phyloP scores from a whole-genome alignment of 2,888 invertebrate genomes.

The Dynastes tityus region DNA sequence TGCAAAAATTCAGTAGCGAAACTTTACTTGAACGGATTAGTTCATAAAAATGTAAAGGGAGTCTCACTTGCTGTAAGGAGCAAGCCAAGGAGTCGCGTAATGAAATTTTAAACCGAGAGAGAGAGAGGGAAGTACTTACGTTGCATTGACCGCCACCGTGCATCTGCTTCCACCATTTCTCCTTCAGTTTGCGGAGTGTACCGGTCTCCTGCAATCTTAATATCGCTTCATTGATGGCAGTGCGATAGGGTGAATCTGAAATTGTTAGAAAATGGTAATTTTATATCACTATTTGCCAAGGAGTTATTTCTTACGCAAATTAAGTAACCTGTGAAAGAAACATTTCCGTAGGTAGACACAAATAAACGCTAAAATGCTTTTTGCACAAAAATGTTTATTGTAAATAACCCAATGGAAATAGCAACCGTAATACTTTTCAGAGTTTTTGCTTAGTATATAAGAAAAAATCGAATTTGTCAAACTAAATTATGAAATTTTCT shows the following conservation, averaged over 20 bases:
- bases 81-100: conserved; percentile 2
- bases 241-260: conserved; percentile 83
- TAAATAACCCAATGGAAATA: no score
- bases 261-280: not conserved
- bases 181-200: conserved; percentile 84
- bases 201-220: conserved; percentile 93
- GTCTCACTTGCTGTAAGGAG: not conserved
- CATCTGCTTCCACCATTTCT: conserved; percentile 91
- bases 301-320: no score
- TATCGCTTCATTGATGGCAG: conserved; percentile 89
- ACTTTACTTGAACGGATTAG: conserved; percentile 35
- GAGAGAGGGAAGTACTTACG: conserved; percentile 62
- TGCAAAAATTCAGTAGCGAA: conserved; percentile 28
- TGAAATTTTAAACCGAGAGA: conserved; percentile 28
- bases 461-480: no score
- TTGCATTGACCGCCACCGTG: conserved; percentile 76
- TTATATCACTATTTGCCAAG: no score
- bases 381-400: no score
- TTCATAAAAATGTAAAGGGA: conserved; percentile 27
- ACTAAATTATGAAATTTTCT: no score
- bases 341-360: no score
- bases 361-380: no score
- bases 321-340: no score
- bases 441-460: no score
- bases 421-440: no score